Evolutionary conservation across 2,113 vertebrate genomes (phyloP).

Genomic region (Myotis yumanensis): DNA sequence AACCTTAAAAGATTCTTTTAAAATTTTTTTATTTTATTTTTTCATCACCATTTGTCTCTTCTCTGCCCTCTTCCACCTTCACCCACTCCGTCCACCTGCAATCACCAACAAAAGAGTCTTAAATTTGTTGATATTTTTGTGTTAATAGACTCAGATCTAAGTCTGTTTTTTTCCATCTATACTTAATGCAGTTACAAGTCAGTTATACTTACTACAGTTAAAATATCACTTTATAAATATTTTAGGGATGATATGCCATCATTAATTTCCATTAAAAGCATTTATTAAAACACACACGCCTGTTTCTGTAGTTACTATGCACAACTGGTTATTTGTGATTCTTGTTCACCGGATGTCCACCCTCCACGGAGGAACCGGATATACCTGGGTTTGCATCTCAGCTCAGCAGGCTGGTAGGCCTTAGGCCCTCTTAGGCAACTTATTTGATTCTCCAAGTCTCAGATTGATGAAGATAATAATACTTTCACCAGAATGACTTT

Average conservation of each 20-base stretch:
- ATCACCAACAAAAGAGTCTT: background rate
- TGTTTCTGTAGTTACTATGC: background rate
- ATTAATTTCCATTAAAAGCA: background rate
- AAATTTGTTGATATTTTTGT: background rate
- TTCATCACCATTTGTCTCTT: background rate
- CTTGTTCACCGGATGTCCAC: background rate
- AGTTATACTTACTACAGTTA: background rate
- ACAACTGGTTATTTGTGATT: background rate
- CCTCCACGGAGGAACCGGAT: background rate
- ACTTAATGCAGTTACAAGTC: background rate
- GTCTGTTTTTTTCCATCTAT: background rate
- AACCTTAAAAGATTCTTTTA: slow-evolving; percentile 7
- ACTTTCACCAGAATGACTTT: background rate
- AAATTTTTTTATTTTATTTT: background rate
- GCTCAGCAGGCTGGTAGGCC: background rate
- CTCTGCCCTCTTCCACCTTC: background rate
- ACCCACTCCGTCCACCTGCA: background rate
- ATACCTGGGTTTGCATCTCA: background rate
- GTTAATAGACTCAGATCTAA: background rate
- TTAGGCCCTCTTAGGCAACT: background rate
- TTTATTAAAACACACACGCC: background rate
- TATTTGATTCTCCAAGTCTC: background rate
- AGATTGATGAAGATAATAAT: background rate
- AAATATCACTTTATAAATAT: slow-evolving; percentile 13
- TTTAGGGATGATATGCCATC: slow-evolving; percentile 15